Percentiles rank a stretch among this genome's conserved stretches.
Evolutionary conservation across 2,113 vertebrate species (phyloP).

Genomic region (Parus major): DNA sequence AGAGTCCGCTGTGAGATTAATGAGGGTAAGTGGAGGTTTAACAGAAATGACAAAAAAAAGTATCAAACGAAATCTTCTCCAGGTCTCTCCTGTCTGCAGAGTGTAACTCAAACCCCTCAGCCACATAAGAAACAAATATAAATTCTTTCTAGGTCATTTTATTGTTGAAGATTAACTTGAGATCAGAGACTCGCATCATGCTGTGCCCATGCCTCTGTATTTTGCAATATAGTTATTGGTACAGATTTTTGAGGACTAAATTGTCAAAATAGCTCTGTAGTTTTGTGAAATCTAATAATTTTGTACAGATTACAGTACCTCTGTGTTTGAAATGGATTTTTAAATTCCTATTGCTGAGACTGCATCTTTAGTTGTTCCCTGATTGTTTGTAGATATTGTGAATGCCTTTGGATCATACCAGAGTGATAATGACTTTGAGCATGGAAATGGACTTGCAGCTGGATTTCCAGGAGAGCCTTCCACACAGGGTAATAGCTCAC

Average conservation of each 20-base stretch:
- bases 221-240: slow-evolving; percentile 43
- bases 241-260: slow-evolving; percentile 54
- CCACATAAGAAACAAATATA: slow-evolving; percentile 18
- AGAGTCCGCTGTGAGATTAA: slow-evolving; percentile 42
- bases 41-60: background rate
- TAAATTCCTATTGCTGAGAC: slow-evolving; percentile 14
- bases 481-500: background rate
- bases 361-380: slow-evolving; percentile 4
- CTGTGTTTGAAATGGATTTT: slow-evolving; percentile 64
- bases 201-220: slow-evolving; percentile 41
- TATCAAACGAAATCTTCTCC: slow-evolving; percentile 13
- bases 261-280: slow-evolving; percentile 49
- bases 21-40: background rate
- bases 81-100: background rate
- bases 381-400: slow-evolving; percentile 35
- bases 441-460: slow-evolving; percentile 34
- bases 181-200: slow-evolving; percentile 29
- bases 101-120: slow-evolving; percentile 17
- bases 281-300: slow-evolving; percentile 64
- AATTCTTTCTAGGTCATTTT: slow-evolving; percentile 56
- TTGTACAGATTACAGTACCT: slow-evolving; percentile 48
- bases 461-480: slow-evolving; percentile 11
- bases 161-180: slow-evolving; percentile 52
- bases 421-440: slow-evolving; percentile 21
- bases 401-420: slow-evolving; percentile 24